Evolutionary conservation across 2,888 invertebrate genomes (phyloP).

Genomic region (Falcaria lacertinaria): DNA sequence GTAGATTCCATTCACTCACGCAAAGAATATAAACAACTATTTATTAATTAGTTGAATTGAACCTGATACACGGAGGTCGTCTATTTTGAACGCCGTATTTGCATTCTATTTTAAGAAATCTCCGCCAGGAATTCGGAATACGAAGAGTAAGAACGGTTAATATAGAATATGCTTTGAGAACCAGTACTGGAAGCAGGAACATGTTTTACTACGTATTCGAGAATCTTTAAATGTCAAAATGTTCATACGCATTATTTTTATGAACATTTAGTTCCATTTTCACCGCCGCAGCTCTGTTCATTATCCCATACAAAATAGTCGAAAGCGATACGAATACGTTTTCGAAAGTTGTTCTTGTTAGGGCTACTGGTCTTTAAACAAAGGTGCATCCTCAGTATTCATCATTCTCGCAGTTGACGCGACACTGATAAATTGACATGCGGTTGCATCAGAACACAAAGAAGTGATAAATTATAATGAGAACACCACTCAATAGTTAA

Average conservation of each 20-base stretch:
- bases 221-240: too few relatives aligned
- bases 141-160: background rate
- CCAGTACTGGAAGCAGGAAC: too few relatives aligned
- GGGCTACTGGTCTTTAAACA: too few relatives aligned
- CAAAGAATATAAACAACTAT: background rate
- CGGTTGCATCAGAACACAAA: slow-evolving; percentile 24
- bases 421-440: background rate
- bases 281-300: too few relatives aligned
- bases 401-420: background rate
- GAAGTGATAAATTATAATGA: slow-evolving; percentile 27
- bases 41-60: background rate
- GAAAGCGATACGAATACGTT: too few relatives aligned
- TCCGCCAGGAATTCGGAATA: background rate
- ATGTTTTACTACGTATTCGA: too few relatives aligned
- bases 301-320: too few relatives aligned
- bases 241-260: too few relatives aligned
- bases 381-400: too few relatives aligned
- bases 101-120: background rate
- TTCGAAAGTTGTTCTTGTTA: too few relatives aligned
- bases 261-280: too few relatives aligned
- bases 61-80: background rate
- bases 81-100: background rate
- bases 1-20: slow-evolving; percentile 6
- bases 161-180: background rate
- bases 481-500: slow-evolving; percentile 14